Evolutionary conservation across 2,888 invertebrate species (phyloP).

Genomic region (Plebejus argus): DNA sequence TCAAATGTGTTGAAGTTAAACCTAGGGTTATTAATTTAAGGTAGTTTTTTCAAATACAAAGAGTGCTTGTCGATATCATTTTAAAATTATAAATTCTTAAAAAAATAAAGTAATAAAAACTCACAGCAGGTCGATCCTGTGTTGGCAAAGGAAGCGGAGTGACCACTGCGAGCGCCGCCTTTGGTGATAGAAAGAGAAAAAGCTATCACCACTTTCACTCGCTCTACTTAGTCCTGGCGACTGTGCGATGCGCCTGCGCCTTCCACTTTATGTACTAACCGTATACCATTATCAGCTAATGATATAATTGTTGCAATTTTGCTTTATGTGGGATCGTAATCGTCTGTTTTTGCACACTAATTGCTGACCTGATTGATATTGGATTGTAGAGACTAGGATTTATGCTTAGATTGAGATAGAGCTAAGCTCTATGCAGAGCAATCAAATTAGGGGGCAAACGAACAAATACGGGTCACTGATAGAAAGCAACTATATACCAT

Average conservation of each 20-base stretch:
- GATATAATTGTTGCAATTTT: conserved; percentile 62
- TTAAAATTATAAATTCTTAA: conserved; percentile 30
- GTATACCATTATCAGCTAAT: conserved; percentile 63
- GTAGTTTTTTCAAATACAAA: background rate
- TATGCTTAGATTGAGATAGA: background rate
- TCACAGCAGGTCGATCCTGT: conserved; percentile 45
- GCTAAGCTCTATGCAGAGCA: too few relatives aligned
- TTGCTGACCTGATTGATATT: background rate
- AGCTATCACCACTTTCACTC: conserved; percentile 71
- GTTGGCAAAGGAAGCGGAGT: conserved; percentile 52
- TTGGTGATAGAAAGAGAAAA: conserved; percentile 57
- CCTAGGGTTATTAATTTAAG: background rate
- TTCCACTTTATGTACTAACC: conserved; percentile 44
- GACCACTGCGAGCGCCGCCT: conserved; percentile 50
- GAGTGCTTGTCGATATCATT: background rate
- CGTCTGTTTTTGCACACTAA: conserved; percentile 46
- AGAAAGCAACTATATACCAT: too few relatives aligned
- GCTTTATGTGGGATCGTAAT: conserved; percentile 70
- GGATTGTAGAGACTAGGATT: background rate
- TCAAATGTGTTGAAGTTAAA: background rate
- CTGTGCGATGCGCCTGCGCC: conserved; percentile 52
- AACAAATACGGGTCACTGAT: too few relatives aligned
- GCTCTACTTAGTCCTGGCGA: conserved; percentile 67
- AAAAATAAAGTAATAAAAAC: conserved; percentile 42
- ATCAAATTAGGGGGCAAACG: too few relatives aligned